Conservation (phyloP, 2,797 vertebrate genomes). For the Pogonophryne albipinna region DNA sequence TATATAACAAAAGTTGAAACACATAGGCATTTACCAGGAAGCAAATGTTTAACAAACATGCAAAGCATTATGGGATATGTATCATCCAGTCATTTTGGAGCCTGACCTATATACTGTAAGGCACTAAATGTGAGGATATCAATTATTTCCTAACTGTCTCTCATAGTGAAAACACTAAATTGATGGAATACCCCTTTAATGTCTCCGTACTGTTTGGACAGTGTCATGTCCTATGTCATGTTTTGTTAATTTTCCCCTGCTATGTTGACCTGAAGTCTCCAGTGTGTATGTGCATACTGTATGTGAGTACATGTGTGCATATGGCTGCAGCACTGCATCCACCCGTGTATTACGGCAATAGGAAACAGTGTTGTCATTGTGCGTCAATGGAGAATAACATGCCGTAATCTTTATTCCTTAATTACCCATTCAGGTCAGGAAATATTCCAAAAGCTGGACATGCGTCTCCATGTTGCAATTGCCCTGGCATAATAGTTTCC, state of each 20-base stretch:
- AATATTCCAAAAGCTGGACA: conserved; percentile 73
- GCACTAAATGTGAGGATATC: not conserved
- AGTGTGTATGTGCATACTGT: conserved; percentile 12
- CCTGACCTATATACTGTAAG: not conserved
- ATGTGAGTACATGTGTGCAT: not conserved
- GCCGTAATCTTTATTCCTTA: conserved; percentile 59
- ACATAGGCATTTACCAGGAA: not conserved
- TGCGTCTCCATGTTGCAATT: conserved; percentile 51
- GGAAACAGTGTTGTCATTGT: conserved; percentile 78
- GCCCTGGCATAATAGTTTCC: conserved; percentile 75
- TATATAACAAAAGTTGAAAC: not conserved
- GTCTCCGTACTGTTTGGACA: not conserved
- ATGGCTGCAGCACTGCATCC: conserved; percentile 21
- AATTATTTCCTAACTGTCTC: not conserved
- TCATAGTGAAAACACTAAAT: not conserved
- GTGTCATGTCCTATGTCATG: conserved; percentile 17
- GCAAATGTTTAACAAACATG: not conserved
- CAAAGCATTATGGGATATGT: not conserved
- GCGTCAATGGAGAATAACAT: conserved; percentile 72
- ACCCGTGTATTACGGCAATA: conserved; percentile 38
- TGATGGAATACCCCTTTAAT: not conserved
- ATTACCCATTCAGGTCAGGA: conserved; percentile 70
- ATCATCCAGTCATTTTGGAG: not conserved
- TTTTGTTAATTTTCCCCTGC: conserved; percentile 22
- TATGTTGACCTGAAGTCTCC: conserved; percentile 7